Percentiles rank a stretch among this genome's conserved stretches.
phyloP scores from a whole-genome alignment of 1,140 invertebrate genomes.

The Bombus terrestris region DNA sequence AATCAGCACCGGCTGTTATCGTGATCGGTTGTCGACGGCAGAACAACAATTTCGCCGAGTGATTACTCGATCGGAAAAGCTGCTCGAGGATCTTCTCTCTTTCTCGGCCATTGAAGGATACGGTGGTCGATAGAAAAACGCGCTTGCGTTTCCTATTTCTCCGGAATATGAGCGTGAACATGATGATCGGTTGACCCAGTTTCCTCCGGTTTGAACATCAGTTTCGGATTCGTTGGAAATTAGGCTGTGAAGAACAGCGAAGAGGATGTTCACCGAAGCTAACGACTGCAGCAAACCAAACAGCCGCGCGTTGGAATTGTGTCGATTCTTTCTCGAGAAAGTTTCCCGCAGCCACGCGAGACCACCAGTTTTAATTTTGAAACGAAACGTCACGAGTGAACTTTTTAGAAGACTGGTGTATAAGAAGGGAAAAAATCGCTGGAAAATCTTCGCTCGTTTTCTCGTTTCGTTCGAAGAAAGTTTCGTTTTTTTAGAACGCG shows the following conservation, averaged over 20 bases:
- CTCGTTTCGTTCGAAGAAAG: neutral
- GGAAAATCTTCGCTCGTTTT: too few relatives aligned
- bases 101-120: conserved; percentile 6
- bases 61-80: conserved; percentile 41
- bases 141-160: conserved; percentile 43
- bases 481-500: neutral
- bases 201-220: neutral
- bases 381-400: neutral
- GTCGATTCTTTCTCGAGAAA: neutral
- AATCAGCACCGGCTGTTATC: conserved; percentile 18
- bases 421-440: neutral
- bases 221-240: conserved; percentile 18
- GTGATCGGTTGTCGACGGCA: conserved; percentile 38
- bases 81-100: conserved; percentile 21
- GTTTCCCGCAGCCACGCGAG: neutral
- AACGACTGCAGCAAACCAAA: neutral
- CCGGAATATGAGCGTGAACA: conserved; percentile 30
- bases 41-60: conserved; percentile 47
- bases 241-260: conserved; percentile 15
- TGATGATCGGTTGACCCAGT: conserved; percentile 43
- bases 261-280: neutral
- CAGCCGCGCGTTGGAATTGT: neutral
- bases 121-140: conserved; percentile 40
- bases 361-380: neutral
- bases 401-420: neutral